Evolutionary conservation across 1,140 invertebrate species (phyloP), one percentile per base, ranked within the genome.

Genomic region (Eciton burchellii): DNA sequence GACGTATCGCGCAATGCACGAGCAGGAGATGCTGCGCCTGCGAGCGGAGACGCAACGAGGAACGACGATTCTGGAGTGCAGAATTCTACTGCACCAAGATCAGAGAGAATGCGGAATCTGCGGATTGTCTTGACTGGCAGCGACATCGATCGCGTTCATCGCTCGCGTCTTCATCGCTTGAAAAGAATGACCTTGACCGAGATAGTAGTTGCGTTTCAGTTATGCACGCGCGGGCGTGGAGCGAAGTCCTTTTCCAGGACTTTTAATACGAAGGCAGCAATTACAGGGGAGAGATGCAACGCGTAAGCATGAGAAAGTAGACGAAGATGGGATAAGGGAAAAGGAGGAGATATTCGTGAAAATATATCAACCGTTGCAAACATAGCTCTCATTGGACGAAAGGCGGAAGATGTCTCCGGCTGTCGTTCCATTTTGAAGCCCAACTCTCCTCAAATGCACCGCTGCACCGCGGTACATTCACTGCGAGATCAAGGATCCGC

Each of bases 131-230:
- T 70, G n/a, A 70, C 35, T 41, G 16, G 5, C 29, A 49, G 29
- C 41, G 12, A 76, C 45, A 52, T 76, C 26, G 73, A 63, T 76
- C 73, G 74, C 21, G 47, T 59, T 79, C 35, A 45, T 65, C 21
- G 19, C 11, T 41, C 26, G 47, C 43, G 49, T 59, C 24, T 56
- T 54, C 54, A 19, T 60, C 66, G 49, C 14, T n/a, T 21, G 43
- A 60, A n/a, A 65, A 24, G 66, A 71, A 63, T 43, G 52, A 19
- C 74, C 62, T 76, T 84, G 71, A 66, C 70, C 43, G 72, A 66
- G 54, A 76, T 74, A 35, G n/a, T 52, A 29, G 54, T 60, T 56
- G 49, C 21, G 5, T 12, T 9, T 56, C 19, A 41, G 62, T 35
- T 19, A 65, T 19, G 47, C 49, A 24, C 14, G 14, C 16, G 11